Evolutionary conservation across 2,888 invertebrate species (phyloP), one percentile per base, ranked within the genome.

Genomic region (Diogma glabrata): DNA sequence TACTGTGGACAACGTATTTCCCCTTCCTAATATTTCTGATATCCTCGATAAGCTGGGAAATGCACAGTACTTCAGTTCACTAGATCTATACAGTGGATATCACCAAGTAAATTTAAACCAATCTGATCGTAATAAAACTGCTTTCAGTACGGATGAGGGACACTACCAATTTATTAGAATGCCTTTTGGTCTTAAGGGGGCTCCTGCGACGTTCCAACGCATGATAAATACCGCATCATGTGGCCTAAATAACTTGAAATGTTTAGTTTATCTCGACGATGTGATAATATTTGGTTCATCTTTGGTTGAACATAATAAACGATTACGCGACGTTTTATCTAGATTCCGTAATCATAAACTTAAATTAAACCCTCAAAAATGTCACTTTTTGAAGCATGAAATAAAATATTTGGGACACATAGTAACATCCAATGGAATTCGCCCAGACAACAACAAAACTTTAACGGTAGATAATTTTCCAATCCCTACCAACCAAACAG

Each of bases 261-360:
- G 60, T 36, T 56, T 64, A 6, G 59, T 63, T 2, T 66, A 61
- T 51, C 53, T 60, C 47, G 63, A 63, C 40, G 61, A 61, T 47
- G 56, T 59, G 2, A 54, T 64, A 9, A 53, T 61, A 10, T 60
- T 56, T 38, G 52, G 49, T 5, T 57, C 53, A 14, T 56, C 55
- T 2, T n/a, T n/a, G n/a, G n/a, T n/a, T n/a, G n/a, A n/a, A n/a
- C n/a, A n/a, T n/a, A n/a, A n/a, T n/a, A n/a, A n/a, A n/a, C n/a
- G n/a, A n/a, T n/a, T n/a, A n/a, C n/a, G n/a, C n/a, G n/a, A n/a
- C n/a, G n/a, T n/a, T n/a, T n/a, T n/a, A n/a, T n/a, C n/a, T n/a
- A n/a, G n/a, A n/a, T n/a, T n/a, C n/a, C n/a, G n/a, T n/a, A n/a
- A n/a, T n/a, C n/a, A n/a, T n/a, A 36, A 24, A 53, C 52, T 59